A percentile compares a stretch with the other conserved stretches of the same genome.
These are phyloP conservation scores for Urocitellus parryii DNA, from an alignment of 2,113 vertebrate genomes.

Conservation along the genomic window DNA sequence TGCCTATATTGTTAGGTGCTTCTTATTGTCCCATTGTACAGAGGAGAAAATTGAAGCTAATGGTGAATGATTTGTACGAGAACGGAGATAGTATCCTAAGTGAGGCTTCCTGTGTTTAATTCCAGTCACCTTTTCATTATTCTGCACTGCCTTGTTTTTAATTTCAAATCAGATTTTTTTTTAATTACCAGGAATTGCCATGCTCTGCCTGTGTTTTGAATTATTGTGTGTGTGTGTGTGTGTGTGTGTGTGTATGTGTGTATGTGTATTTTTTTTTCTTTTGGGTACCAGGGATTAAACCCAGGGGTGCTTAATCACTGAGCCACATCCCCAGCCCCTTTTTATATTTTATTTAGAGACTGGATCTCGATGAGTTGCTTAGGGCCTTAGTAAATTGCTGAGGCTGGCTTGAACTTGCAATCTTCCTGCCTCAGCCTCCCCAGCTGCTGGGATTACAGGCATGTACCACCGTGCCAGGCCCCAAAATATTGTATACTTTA, in stretches of 20 bases:
- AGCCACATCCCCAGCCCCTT: no score
- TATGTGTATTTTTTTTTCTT: neutral
- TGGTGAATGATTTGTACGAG: neutral
- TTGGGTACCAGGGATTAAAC: no score
- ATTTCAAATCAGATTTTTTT: conserved; percentile 31
- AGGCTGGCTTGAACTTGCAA: no score
- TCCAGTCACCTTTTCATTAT: conserved; percentile 5
- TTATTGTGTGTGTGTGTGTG: no score
- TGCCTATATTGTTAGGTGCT: neutral
- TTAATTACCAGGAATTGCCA: neutral
- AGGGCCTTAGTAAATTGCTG: no score
- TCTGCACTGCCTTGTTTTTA: neutral
- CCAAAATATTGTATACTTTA: neutral
- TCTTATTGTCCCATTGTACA: neutral
- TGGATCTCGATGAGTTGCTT: no score
- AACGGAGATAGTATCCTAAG: neutral
- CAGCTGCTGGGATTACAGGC: no score
- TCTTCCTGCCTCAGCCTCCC: no score
- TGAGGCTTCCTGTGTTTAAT: neutral
- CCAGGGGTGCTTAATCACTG: no score
- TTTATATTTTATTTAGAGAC: no score
- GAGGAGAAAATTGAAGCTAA: neutral
- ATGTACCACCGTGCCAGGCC: no score
- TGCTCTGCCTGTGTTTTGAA: neutral
- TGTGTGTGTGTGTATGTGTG: no score